Evolutionary conservation across 2,113 vertebrate species (phyloP), one percentile per base, ranked within the genome.

Genomic region (Erinaceus europaeus): DNA sequence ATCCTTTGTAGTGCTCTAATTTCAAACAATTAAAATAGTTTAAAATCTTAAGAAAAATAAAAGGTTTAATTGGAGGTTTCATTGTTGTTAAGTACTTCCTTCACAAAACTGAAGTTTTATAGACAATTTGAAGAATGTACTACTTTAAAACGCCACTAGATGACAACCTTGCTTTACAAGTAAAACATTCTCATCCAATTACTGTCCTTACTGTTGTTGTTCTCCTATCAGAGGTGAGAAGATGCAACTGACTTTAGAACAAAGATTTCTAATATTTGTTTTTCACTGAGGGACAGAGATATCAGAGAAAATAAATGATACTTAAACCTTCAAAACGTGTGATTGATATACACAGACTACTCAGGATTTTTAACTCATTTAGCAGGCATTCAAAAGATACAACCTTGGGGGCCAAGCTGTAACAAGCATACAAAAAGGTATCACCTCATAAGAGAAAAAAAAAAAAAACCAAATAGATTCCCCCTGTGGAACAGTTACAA

Each of bases 141-240:
- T 92, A 92, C 84, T 68, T 57, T 23, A 85, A 90, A 78, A 34
- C 27, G 67, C 94, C 95, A 95, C 92, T 89, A 92, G 95, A 92
- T 95, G 95, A 44, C 92, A 94, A 67, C 84, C 74, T 90, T 91
- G 87, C 72, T 84, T 94, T 93, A 94, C 46, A 90, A 95, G 52
- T 83, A 91, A 89, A 94, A 86, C 61, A 75, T 13, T 25, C 62
- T 5, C 38, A 57, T 2, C 18, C 11, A 23, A 25, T 9, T 38
- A n/a, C n/a, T n/a, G n/a, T n/a, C n/a, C n/a, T n/a, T n/a, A n/a
- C n/a, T n/a, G n/a, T n/a, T n/a, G n/a, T n/a, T n/a, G n/a, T n/a
- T n/a, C n/a, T n/a, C 18, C 20, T 23, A 55, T 9, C 21, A 55
- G 21, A 23, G 9, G 21, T 21, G 7, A 53, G 9, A 53, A 53